Conservation (phyloP, 2,113 vertebrate species). For the Cacatua alba region DNA sequence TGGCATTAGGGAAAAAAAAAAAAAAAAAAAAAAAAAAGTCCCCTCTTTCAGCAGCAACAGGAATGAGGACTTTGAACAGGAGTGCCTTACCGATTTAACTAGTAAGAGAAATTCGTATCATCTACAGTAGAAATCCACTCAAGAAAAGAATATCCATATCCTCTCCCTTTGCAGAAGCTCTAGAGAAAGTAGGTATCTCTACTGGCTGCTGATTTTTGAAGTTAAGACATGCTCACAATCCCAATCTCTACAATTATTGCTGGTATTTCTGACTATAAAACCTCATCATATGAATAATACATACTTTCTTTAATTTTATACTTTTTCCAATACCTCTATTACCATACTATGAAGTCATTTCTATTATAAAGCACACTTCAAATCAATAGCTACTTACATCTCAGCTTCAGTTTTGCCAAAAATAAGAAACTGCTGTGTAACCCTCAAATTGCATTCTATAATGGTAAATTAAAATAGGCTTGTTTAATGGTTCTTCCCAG, state of each 20-base stretch:
- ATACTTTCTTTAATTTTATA: background rate
- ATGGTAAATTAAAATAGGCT: background rate
- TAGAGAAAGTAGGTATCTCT: background rate
- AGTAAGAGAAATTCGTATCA: background rate
- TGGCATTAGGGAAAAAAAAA: background rate
- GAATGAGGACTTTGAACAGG: no score
- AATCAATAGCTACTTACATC: slow-evolving; percentile 36
- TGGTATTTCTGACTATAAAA: background rate
- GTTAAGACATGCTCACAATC: background rate
- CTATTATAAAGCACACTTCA: background rate
- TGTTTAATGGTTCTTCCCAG: background rate
- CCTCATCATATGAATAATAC: background rate
- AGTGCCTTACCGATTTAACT: background rate
- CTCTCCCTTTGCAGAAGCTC: background rate
- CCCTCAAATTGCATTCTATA: background rate
- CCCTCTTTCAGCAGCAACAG: background rate
- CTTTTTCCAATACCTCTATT: background rate
- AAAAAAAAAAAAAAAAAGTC: background rate
- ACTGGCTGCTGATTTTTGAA: background rate
- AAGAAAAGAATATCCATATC: background rate
- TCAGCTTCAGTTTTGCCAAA: background rate
- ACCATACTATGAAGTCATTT: background rate
- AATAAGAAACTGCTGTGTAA: slow-evolving; percentile 17
- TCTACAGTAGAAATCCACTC: background rate
- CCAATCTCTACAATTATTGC: background rate